Conservation (phyloP, 2,113 vertebrate species). For the Myrmecophaga tridactyla region DNA sequence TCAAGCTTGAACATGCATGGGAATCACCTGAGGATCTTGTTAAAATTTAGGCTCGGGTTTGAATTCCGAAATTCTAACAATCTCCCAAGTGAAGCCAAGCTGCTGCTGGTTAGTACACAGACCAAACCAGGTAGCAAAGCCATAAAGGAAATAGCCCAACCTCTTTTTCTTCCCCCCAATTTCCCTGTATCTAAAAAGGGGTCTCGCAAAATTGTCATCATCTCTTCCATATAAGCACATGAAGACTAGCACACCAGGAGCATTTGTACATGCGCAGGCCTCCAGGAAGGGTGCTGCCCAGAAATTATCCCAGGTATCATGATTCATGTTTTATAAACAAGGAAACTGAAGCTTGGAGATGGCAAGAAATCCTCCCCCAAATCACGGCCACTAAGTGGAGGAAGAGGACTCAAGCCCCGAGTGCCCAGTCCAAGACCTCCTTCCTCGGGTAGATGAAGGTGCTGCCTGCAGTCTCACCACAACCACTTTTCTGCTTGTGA, state of each 20-base stretch:
- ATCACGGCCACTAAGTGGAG: neutral
- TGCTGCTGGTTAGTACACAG: too few species aligned
- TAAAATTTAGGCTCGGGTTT: neutral
- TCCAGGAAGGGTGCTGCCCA: neutral
- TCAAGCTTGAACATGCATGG: neutral
- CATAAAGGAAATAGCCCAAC: neutral
- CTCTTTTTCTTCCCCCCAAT: neutral
- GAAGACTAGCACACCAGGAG: neutral
- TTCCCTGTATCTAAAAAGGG: neutral
- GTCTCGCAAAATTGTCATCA: neutral
- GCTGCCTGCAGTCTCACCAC: neutral
- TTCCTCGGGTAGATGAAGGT: neutral
- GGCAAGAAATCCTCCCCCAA: neutral
- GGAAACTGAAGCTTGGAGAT: neutral
- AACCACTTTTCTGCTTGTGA: rapidly evolving
- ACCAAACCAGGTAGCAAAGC: neutral
- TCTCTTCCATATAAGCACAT: neutral
- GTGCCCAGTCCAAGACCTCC: neutral
- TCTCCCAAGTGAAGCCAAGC: neutral
- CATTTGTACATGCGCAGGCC: too few species aligned
- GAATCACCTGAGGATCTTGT: neutral
- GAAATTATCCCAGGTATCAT: neutral
- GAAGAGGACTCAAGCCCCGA: neutral
- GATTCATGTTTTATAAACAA: neutral
- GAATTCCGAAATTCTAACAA: constrained; percentile 3